Percentiles rank a stretch among this genome's conserved stretches.
These are phyloP conservation scores for Lasius fuliginosus DNA, from an alignment of 2,888 invertebrate species.

Conservation along the genomic window DNA sequence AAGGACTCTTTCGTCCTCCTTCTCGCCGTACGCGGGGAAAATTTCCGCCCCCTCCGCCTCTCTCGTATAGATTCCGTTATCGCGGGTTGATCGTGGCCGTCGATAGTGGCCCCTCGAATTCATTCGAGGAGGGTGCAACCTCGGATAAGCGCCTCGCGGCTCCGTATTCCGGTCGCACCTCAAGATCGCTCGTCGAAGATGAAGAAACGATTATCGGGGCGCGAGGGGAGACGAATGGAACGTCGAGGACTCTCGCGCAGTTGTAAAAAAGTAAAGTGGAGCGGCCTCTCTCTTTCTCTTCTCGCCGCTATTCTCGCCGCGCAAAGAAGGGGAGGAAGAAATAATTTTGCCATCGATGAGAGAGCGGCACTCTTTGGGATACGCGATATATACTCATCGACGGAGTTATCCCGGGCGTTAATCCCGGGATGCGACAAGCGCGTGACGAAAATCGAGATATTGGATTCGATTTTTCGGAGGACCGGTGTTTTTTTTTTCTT, in stretches of 20 bases:
- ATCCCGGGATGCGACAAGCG: constrained; percentile 9
- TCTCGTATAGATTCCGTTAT: constrained; percentile 51
- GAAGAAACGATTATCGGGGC: constrained; percentile 46
- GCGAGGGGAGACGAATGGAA: neutral
- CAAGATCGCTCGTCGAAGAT: constrained; percentile 8
- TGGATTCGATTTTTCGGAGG: constrained; percentile 36
- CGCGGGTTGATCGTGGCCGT: constrained; percentile 17
- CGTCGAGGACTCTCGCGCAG: neutral
- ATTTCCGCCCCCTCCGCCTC: constrained; percentile 18
- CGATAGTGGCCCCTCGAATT: constrained; percentile 40
- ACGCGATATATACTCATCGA: neutral
- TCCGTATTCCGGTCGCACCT: constrained; percentile 23
- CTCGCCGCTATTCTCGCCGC: neutral
- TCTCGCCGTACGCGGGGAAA: constrained; percentile 31
- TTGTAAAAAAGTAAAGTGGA: neutral
- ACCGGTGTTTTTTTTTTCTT: too few species aligned
- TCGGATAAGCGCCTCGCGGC: neutral
- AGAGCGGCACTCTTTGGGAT: constrained; percentile 16
- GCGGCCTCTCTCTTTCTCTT: neutral
- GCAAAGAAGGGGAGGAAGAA: constrained; percentile 6
- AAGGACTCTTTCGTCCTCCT: constrained; percentile 45
- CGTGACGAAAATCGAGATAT: constrained; percentile 52
- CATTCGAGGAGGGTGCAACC: constrained; percentile 39
- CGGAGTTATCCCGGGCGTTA: neutral
- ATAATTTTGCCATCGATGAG: constrained; percentile 23